A percentile compares a stretch with the other conserved stretches of the same genome.
These are phyloP conservation scores for Noturus placidus DNA, from an alignment of 2,113 vertebrate species.

Conservation along the genomic window DNA sequence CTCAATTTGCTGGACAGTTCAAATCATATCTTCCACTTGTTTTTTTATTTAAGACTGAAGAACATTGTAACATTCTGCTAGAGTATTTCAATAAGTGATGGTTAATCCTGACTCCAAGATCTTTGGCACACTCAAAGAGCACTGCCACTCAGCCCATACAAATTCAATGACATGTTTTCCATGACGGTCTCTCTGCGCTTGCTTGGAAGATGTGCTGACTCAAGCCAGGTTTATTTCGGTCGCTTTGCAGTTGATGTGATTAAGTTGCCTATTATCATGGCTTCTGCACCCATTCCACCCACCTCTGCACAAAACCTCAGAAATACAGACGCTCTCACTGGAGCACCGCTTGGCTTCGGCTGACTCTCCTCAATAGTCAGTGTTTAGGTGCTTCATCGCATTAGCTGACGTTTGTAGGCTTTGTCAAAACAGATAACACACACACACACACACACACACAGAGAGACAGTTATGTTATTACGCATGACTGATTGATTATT, in stretches of 20 bases:
- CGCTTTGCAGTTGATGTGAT: conserved; percentile 8
- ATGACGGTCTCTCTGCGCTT: background rate
- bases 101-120: conserved; percentile 21
- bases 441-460: background rate
- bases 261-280: conserved; percentile 34
- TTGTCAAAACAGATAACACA: conserved; percentile 25
- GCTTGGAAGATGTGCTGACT: conserved; percentile 44
- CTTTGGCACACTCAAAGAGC: background rate
- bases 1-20: background rate
- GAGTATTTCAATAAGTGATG: conserved; percentile 26
- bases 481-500: background rate
- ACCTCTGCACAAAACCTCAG: background rate
- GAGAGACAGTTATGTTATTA: background rate
- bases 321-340: background rate
- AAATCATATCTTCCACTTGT: background rate
- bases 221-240: conserved; percentile 26
- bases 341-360: background rate
- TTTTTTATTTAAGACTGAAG: background rate
- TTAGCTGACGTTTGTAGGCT: conserved; percentile 16
- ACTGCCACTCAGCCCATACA: conserved; percentile 9
- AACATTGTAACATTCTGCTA: background rate
- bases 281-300: conserved; percentile 32
- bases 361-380: background rate
- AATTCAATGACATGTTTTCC: conserved; percentile 34
- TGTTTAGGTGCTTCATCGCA: conserved; percentile 13